These are phyloP conservation scores for Myrmecophaga tridactyla DNA, from an alignment of 2,113 vertebrate species.

Conservation along the genomic window DNA sequence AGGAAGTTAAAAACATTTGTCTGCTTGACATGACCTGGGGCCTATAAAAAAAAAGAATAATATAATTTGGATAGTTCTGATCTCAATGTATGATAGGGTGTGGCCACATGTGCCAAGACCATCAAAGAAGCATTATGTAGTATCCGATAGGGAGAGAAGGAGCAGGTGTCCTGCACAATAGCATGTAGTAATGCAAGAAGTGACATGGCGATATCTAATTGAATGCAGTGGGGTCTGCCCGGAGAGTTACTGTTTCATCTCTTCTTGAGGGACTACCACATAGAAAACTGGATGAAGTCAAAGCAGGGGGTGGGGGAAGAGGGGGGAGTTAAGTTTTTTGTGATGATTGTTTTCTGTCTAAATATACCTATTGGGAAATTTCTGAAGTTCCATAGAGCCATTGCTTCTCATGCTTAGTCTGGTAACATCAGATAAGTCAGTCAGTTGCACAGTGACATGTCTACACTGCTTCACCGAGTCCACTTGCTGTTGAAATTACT, in stretches of 20 bases:
- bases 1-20: background rate
- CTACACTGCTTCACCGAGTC: background rate
- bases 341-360: background rate
- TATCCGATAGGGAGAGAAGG: background rate
- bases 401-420: background rate
- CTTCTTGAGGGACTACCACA: background rate
- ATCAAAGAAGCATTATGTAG: background rate
- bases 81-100: background rate
- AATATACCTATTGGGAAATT: background rate
- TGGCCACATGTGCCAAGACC: background rate
- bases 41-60: background rate
- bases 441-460: background rate
- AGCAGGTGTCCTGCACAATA: background rate
- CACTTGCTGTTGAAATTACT: background rate
- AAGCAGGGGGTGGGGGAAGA: background rate
- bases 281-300: background rate
- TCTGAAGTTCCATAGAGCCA: background rate
- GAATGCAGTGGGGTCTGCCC: accelerated
- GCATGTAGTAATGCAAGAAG: background rate
- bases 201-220: background rate
- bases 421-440: background rate
- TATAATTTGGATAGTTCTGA: background rate
- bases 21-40: background rate
- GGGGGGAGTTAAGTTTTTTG: too few relatives aligned
- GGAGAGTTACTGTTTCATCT: background rate